phyloP scores from a whole-genome alignment of 2,113 vertebrate genomes.

The Copsychus sechellarum region DNA sequence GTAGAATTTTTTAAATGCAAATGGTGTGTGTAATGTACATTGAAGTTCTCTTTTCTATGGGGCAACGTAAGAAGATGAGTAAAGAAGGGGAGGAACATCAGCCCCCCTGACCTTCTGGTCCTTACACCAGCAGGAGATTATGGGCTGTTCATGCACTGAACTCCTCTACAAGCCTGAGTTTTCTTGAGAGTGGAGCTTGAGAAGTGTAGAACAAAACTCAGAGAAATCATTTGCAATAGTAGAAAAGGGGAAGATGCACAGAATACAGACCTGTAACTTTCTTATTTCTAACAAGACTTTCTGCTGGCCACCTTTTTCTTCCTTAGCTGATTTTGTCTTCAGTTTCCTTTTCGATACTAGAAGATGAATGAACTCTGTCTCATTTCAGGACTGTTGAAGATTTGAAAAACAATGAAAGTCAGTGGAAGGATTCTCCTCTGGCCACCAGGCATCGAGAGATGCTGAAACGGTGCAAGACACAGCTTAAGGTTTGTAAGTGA shows the following conservation, averaged over 20 bases:
- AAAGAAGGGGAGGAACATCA: background rate
- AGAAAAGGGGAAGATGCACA: background rate
- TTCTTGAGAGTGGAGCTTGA: background rate
- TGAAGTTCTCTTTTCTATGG: background rate
- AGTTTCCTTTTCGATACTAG: background rate
- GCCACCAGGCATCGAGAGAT: conserved; percentile 94
- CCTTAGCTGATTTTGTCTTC: background rate
- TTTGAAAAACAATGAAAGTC: conserved; percentile 95
- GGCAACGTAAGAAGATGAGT: background rate
- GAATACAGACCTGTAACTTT: background rate
- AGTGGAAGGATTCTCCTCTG: conserved; percentile 96
- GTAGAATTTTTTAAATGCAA: background rate
- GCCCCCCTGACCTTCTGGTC: background rate
- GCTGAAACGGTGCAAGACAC: conserved; percentile 98
- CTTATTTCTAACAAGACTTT: background rate
- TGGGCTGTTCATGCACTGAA: accelerated
- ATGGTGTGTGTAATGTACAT: background rate
- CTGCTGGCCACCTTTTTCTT: background rate
- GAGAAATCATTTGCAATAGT: accelerated
- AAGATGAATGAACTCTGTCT: background rate
- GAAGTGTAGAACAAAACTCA: background rate
- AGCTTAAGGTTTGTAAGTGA: conserved; percentile 90
- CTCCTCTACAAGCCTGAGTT: background rate
- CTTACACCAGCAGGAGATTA: background rate
- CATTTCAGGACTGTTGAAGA: conserved; percentile 92